These are phyloP conservation scores for Astreopora myriophthalma DNA, from an alignment of 64 coral and sea anemone genomes.

Conservation along the genomic window DNA sequence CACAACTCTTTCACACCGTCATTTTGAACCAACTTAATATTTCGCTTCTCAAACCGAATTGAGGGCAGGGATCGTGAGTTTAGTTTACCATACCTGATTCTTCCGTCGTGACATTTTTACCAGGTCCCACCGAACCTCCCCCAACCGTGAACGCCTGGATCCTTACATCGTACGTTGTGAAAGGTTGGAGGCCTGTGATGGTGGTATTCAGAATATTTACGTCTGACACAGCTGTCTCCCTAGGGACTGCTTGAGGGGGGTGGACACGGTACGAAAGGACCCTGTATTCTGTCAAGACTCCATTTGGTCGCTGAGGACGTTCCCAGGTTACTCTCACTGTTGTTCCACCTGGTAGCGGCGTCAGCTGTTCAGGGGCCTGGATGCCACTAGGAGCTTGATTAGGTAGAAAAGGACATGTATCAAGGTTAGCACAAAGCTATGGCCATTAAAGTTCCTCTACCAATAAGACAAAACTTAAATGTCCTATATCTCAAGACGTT, in stretches of 20 bases:
- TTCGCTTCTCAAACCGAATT: no score
- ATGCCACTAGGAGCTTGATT: conserved; percentile 66
- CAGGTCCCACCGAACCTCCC: conserved; percentile 79
- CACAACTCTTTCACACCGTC: no score
- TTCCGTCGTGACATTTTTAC: conserved; percentile 58
- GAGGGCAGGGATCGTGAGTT: background rate
- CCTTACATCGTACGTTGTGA: conserved; percentile 75
- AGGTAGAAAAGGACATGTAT: background rate
- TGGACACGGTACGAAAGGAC: conserved; percentile 64
- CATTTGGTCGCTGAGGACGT: conserved; percentile 69
- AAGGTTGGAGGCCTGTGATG: conserved; percentile 76
- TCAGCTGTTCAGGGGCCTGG: conserved; percentile 41
- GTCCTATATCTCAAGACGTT: no score
- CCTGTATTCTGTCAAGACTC: conserved; percentile 73
- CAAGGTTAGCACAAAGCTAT: background rate
- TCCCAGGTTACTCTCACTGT: conserved; percentile 71
- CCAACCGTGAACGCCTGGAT: conserved; percentile 80
- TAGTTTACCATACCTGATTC: conserved; percentile 73
- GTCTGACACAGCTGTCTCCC: conserved; percentile 56
- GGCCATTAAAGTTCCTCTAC: background rate
- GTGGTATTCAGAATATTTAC: conserved; percentile 66
- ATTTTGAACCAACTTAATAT: no score
- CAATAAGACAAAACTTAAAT: no score
- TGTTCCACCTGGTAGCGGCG: conserved; percentile 64
- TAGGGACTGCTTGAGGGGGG: background rate